phyloP scores from a whole-genome alignment of 2,888 invertebrate species.

The Pheosia gnoma region DNA sequence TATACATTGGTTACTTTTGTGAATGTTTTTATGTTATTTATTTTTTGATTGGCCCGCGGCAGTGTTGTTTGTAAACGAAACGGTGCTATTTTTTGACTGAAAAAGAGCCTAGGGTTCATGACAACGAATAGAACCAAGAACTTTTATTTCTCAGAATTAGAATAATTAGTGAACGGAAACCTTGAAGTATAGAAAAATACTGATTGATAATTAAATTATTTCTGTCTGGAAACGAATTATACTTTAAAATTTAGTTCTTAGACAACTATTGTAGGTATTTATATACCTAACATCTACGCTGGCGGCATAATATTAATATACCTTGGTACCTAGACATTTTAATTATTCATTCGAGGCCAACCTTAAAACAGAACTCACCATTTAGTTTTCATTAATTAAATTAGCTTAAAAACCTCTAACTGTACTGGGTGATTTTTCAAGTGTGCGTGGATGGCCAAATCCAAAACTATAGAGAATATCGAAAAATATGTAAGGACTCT shows the following conservation, averaged over 20 bases:
- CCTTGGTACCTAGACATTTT: not conserved
- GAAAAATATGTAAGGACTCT: too few species aligned
- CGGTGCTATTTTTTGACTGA: not conserved
- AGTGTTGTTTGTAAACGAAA: not conserved
- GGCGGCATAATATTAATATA: not conserved
- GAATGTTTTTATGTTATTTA: not conserved
- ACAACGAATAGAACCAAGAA: not conserved
- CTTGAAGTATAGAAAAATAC: not conserved
- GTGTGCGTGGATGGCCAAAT: too few species aligned
- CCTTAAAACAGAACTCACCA: too few species aligned
- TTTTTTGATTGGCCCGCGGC: not conserved
- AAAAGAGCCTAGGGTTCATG: not conserved
- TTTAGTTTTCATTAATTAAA: too few species aligned
- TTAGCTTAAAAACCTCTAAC: not conserved
- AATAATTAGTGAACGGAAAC: not conserved
- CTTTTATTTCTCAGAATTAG: not conserved
- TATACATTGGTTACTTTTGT: conserved; percentile 22
- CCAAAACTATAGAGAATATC: too few species aligned
- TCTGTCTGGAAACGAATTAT: too few species aligned
- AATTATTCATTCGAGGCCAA: too few species aligned
- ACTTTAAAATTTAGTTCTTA: too few species aligned
- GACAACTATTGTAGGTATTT: too few species aligned
- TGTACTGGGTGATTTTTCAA: too few species aligned
- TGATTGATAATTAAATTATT: not conserved
- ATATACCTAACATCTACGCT: not conserved